phyloP scores from a whole-genome alignment of 2,797 vertebrate genomes.

The Galago senegalensis region DNA sequence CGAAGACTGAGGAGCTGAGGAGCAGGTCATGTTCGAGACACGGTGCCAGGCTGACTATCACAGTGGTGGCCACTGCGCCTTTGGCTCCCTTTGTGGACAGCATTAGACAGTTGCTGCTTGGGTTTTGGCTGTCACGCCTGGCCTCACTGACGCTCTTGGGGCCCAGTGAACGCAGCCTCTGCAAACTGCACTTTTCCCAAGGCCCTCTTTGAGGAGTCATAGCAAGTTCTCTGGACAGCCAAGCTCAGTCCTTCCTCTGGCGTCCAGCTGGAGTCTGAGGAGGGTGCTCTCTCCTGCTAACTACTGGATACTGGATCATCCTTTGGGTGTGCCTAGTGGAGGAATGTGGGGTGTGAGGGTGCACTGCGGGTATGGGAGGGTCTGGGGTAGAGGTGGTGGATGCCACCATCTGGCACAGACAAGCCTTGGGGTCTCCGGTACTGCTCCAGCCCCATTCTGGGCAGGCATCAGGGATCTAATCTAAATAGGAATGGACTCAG shows the following conservation, averaged over 20 bases:
- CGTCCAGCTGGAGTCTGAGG: background rate
- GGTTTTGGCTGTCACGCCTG: background rate
- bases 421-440: background rate
- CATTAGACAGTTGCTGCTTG: background rate
- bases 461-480: background rate
- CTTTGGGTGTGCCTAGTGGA: background rate
- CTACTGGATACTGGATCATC: background rate
- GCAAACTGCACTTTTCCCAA: background rate
- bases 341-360: background rate
- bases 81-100: background rate
- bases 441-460: background rate
- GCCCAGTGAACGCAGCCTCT: background rate
- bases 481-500: background rate
- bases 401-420: background rate
- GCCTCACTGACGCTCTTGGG: background rate
- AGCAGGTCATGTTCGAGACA: background rate
- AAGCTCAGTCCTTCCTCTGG: background rate
- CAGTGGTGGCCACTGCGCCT: fast-evolving
- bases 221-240: background rate
- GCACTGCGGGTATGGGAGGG: fast-evolving
- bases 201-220: background rate
- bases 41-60: fast-evolving
- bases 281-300: background rate
- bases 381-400: background rate
- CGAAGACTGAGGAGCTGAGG: background rate